Evolutionary conservation across 2,888 invertebrate genomes (phyloP), one percentile per base, ranked within the genome.

Genomic region (Caenorhabditis sulstoni): DNA sequence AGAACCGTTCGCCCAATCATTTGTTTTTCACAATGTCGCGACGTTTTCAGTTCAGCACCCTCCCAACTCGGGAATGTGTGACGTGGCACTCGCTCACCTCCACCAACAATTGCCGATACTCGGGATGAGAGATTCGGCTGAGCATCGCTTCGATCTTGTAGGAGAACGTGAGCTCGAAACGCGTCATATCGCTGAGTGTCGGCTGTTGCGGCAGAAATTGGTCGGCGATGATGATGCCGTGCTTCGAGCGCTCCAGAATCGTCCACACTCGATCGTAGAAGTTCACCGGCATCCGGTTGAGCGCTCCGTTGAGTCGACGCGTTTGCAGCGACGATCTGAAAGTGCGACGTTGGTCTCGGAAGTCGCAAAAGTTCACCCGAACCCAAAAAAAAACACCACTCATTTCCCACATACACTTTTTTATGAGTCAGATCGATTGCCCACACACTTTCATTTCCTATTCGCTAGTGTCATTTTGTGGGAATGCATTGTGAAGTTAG

Each of bases 211-310:
- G 96, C 85, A 99, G 93, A 81, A 94, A 93, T 89, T 94, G 94
- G 0, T 94, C 95, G 91, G 94, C 94, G 0, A 97, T 94, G 81
- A 94, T 77, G 22, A 86, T 83, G 41, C 98, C 98, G 88, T 94
- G 93, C 0, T 96, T 95, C 0, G 96, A 96, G 79, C 95, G 93
- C 79, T 94, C 93, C 83, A 99, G 92, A 73, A 99, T 95, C 91
- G 96, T 95, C 97, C 98, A 99, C 0, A 98, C 96, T 91, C 95
- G 94, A 88, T 95, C 94, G 90, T 98, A 98, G 92, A 99, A 98
- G 88, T 95, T 94, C 87, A 94, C 93, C 0, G 99, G 99, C 3
- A 98, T 97, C 66, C 97, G 93, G 89, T 97, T 97, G 50, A 99
- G 92, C 86, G 97, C 96, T 0, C 99, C 99, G 91, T 98, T 97